Percentiles rank a stretch among this genome's conserved stretches.
phyloP scores from a whole-genome alignment of 2,113 vertebrate genomes.

The Ptyas mucosa region DNA sequence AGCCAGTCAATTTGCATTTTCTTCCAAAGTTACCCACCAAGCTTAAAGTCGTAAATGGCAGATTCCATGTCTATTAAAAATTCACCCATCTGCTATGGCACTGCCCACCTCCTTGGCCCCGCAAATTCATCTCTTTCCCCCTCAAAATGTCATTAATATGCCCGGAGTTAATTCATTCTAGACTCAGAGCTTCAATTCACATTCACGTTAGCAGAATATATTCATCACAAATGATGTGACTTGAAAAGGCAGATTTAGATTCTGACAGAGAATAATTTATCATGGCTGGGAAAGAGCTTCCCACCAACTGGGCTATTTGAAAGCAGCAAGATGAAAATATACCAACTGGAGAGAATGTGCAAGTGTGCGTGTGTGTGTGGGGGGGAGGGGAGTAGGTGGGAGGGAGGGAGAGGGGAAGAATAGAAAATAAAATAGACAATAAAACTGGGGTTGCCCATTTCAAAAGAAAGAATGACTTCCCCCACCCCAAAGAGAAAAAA shows the following conservation, averaged over 20 bases:
- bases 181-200: constrained; percentile 55
- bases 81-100: constrained; percentile 48
- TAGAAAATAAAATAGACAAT: not conserved
- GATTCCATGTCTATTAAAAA: constrained; percentile 40
- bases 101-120: constrained; percentile 55
- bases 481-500: not conserved
- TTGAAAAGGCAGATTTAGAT: constrained; percentile 68
- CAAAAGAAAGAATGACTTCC: not conserved
- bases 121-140: constrained; percentile 48
- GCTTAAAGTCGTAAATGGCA: not conserved
- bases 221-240: constrained; percentile 61
- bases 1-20: not conserved
- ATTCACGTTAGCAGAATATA: constrained; percentile 64
- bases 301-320: constrained; percentile 47
- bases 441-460: not conserved
- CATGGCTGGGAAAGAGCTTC: constrained; percentile 51
- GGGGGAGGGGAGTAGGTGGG: too few relatives aligned
- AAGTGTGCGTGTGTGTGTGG: not conserved
- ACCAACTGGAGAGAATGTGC: constrained; percentile 34
- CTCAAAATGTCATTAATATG: constrained; percentile 59
- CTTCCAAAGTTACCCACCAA: not conserved
- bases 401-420: not conserved
- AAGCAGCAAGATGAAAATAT: constrained; percentile 42
- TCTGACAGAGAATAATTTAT: constrained; percentile 70
- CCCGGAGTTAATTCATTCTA: constrained; percentile 63